Conservation (phyloP, 2,113 vertebrate species). For the Camelus bactrianus region DNA sequence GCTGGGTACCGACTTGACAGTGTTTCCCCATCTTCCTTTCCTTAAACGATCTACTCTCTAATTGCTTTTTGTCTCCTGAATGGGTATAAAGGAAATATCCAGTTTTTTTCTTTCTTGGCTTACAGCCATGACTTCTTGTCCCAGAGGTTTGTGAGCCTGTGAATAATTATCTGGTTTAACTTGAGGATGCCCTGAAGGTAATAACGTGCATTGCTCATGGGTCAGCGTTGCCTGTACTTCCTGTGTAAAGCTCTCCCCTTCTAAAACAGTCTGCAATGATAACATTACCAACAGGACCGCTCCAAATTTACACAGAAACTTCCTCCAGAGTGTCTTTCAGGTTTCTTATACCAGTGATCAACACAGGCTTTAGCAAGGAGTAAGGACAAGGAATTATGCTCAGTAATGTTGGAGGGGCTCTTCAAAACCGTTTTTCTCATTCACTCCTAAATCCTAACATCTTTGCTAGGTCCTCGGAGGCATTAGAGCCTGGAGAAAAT, state of each 20-base stretch:
- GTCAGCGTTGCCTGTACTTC: background rate
- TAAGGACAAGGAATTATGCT: background rate
- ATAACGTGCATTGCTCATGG: background rate
- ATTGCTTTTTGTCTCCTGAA: slow-evolving; percentile 30
- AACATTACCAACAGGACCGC: background rate
- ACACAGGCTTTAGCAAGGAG: background rate
- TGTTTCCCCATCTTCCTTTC: background rate
- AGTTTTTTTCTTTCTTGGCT: background rate
- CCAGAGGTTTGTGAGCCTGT: background rate
- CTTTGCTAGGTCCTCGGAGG: background rate
- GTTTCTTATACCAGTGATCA: background rate
- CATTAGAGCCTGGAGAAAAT: background rate
- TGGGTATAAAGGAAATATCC: background rate
- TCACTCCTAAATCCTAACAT: background rate
- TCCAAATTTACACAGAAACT: background rate
- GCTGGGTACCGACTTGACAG: background rate
- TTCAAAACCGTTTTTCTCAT: background rate
- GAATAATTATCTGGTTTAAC: slow-evolving; percentile 27
- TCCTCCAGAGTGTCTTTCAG: background rate
- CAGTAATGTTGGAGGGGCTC: background rate
- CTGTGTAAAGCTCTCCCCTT: background rate
- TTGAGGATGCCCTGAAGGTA: slow-evolving; percentile 17
- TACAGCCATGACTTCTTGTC: background rate
- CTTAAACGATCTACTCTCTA: background rate
- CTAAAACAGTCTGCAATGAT: background rate